Evolutionary conservation across 2,113 vertebrate genomes (phyloP), one percentile per base, ranked within the genome.

Genomic region (Mustela nigripes): DNA sequence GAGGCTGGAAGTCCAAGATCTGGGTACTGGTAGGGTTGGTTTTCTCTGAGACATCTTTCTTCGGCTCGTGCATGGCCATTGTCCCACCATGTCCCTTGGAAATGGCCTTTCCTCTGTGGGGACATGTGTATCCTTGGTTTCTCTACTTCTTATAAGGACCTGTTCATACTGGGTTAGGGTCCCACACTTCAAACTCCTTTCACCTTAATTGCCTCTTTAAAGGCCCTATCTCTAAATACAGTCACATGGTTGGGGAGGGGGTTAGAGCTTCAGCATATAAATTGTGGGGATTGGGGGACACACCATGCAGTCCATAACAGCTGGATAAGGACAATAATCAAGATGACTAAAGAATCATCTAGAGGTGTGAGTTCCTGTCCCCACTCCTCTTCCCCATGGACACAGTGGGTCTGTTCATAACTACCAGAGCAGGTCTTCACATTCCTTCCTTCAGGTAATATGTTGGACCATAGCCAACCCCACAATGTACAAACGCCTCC

Each of bases 161-260:
- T 15, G 1, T 22, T 42, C 78, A 16, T 71, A 6, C 22, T 58
- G 18, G 33, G 42, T 21, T 16, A 24, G 42, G 79, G 33, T 14
- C n/a, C 36, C 10, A 62, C 53, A 7, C 24, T 86, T 83, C 31
- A 60, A 18, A 42, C 36, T 81, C 24, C 33, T 82, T 84, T 58
- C 42, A 33, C 42, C 48, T 89, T 67, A 50, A 67, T 60, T 76
- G 39, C 16, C 62, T 39, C 58, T 56, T 45, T 60, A 86, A 93
- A 93, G 60, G 45, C 10, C 28, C 11, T n/a, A 0, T 86, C 9
- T 90, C 26, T 22, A 60, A 79, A 91, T 48, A 24, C 3, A 50
- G 28, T 84, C 63, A 36, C 14, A 45, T 0, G 26, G 31, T 5
- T 53, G 31, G 14, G 10, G 0, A 12, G 31, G 19, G 12, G 0